Evolutionary conservation across 2,113 vertebrate genomes (phyloP), one percentile per base, ranked within the genome.

Genomic region (Hypocryptadius cinnamomeus): DNA sequence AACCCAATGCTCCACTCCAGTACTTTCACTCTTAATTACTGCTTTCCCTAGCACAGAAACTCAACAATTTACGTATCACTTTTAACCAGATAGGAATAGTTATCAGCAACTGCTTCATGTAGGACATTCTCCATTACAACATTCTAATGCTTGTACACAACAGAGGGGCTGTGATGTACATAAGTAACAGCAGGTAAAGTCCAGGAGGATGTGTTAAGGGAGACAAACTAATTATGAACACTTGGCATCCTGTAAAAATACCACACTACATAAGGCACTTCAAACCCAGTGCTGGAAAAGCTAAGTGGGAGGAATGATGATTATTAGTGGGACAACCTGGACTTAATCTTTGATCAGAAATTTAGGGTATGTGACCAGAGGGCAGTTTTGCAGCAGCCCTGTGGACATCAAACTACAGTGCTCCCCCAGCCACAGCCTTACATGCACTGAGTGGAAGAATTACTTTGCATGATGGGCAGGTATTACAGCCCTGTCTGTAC

Each of bases 371-470:
- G 42, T 31, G 53, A 47, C 57, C n/a, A 42, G 23, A 93, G 44
- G 59, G 40, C 35, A 44, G 59, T 35, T 79, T 51, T 60, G 69
- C 6, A 65, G 74, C 6, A 48, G 35, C 5, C 33, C 15, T 33
- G 27, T 19, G 24, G 44, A 65, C 24, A 56, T 47, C 24, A 50
- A 59, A 37, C 12, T 20, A 25, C 30, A 51, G 19, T 7, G 25
- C 42, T 79, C n/a, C 44, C 40, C 15, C 42, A 57, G 68, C 27
- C 31, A 87, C 45, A 25, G 56, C 25, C 28, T 47, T 11, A 22
- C 30, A 10, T 1, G 28, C 15, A 40, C 31, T 0, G 1, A 82
- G 27, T 13, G 11, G 54, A 53, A 72, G 15, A 60, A 37, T 12
- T 56, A 27, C 24, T 57, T 20, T 54, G 23, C 15, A 28, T 5